Evolutionary conservation across 2,888 invertebrate genomes (phyloP), one percentile per base, ranked within the genome.

Genomic region (Polyommatus icarus): DNA sequence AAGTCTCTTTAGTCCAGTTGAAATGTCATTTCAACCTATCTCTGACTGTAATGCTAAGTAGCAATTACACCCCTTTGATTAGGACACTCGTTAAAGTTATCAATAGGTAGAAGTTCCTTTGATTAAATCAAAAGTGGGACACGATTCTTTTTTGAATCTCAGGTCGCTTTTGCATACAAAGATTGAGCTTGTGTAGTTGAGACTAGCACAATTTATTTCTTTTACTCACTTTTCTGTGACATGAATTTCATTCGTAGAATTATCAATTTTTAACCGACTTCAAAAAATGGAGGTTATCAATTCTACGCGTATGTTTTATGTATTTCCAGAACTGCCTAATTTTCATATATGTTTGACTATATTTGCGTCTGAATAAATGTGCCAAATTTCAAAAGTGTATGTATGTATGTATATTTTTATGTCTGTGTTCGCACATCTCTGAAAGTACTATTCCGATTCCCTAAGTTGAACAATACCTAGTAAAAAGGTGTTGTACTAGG

Each of bases 61-160:
- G 18, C 29, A 29, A n/a, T 59, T n/a, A 6, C 29, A 67, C 15
- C 67, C 67, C 67, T 67, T 67, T 67, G 61, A 67, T 1, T 29
- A 67, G 18, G 67, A 29, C 29, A 32, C 67, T 67, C 29, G 18
- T 67, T 67, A 67, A 32, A 32, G 29, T 29, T 67, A 32, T 67
- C 67, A 67, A 67, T 67, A 32, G 67, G 29, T 29, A 29, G 67
- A 67, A 67, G 6, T 67, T 67, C 67, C 67, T 67, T 67, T 67
- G 67, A 67, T 67, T 32, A 67, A 67, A 32, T 32, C 29, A 67
- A 67, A 67, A 29, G 67, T 67, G 20, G 67, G 67, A 15, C 67
- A 67, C 10, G 67, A 67, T 67, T 67, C 67, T 67, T 67, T 61
- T 61, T 29, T 67, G 5, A 32, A 67, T 67, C 67, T 29, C 67